A percentile compares a stretch with the other conserved stretches of the same genome.
phyloP scores from a whole-genome alignment of 2,797 vertebrate species.

The Pangasius krempfi region DNA sequence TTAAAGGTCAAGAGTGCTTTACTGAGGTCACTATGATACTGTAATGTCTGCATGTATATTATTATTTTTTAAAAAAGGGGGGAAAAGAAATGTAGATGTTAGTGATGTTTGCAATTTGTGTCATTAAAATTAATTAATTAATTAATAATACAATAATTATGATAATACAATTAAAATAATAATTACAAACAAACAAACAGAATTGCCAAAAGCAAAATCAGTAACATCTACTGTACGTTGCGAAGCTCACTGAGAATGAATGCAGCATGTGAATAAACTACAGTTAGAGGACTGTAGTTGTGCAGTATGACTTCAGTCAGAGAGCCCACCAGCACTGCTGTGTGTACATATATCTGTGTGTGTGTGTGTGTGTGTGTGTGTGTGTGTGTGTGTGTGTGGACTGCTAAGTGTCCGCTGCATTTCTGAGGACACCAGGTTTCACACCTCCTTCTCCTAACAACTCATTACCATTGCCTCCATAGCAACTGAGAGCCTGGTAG shows the following conservation, averaged over 20 bases:
- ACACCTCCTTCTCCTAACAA: conserved; percentile 44
- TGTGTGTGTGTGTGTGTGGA: conserved; percentile 16
- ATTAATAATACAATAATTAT: no score
- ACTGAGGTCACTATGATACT: no score
- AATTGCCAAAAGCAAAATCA: neutral
- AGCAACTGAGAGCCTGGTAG: conserved; percentile 54
- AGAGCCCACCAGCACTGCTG: conserved; percentile 9
- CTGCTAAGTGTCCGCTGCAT: conserved; percentile 11
- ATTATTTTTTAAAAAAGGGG: neutral
- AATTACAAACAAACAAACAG: neutral
- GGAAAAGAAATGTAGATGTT: neutral
- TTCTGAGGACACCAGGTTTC: conserved; percentile 49
- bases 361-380: conserved; percentile 18
- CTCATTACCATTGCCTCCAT: conserved; percentile 51
- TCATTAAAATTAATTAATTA: no score
- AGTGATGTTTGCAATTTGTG: neutral
- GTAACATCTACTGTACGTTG: neutral
- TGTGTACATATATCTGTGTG: neutral
- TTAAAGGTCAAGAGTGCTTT: no score
- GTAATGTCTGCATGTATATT: no score
- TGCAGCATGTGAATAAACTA: neutral
- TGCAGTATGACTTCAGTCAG: neutral
- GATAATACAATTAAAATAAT: no score
- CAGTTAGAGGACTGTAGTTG: conserved; percentile 8
- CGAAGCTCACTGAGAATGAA: neutral